Base-by-base conservation (phyloP, 1,140 invertebrate species). In the Pollicipes pollicipes region DNA sequence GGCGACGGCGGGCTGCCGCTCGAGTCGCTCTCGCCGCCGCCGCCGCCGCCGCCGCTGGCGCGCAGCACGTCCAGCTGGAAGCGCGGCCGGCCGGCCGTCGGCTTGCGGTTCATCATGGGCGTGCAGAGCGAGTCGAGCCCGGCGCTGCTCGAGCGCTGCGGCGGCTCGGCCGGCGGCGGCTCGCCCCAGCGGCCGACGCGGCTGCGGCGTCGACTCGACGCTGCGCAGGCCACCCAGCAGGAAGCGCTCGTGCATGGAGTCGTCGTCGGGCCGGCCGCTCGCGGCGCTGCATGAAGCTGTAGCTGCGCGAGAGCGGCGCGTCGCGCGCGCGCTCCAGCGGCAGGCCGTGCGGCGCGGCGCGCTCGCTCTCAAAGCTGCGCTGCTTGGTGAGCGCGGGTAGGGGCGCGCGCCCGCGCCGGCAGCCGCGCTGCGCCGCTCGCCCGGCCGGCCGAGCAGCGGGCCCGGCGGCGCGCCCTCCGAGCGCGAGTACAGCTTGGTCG, bases 171-270 rank as follows among this genome's bases (percentile, higher is more conserved):
- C 70, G 80, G 79, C 31, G 79, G 80, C 30, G 79, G 81, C 70
- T 80, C 79, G 16, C 80, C 77, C 32, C 79, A 45, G 28, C 77
- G 70, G 63, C 78, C n/a, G 70, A 24, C 78, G 74, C 31, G 77
- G 73, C 75, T 77, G 76, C 70, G 81, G 79, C 31, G 80, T 80
- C 31, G 79, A 81, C 70, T 81, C 80, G 21, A 81, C 77, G 37
- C 79, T 80, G 66, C 79, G 74, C 73, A 79, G 77, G 35, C 75
- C 78, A 31, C 72, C 77, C 37, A 83, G 76, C 30, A 90, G 85
- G 76, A 89, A 90, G 75, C 88, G 88, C 76, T 90, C 89, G 77
- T 90, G 88, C 88, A 90, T 90, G 0, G 88, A 88, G 79, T 90
- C 88, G 76, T 89, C 88, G 73, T 80, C 80, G 71, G n/a, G 29